Percentiles rank a stretch among this genome's conserved stretches.
Conservation (phyloP, 92 coral and sea anemone genomes). For the Montipora capitata region DNA sequence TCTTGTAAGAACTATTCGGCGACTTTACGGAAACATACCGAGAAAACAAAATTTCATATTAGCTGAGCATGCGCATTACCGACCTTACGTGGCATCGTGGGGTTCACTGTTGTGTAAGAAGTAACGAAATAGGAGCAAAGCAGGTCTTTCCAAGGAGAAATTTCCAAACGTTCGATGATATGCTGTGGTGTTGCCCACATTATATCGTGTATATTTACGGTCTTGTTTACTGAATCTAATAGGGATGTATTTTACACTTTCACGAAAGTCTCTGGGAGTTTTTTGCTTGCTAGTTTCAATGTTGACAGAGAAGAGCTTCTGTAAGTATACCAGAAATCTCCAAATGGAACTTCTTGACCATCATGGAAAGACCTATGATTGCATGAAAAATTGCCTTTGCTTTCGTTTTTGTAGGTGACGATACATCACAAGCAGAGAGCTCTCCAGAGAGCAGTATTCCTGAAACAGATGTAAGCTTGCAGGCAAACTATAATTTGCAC, state of each 20-base stretch:
- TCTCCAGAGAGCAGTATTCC: constrained; percentile 7
- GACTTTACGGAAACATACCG: neutral
- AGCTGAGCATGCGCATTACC: constrained; percentile 29
- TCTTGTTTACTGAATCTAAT: constrained; percentile 19
- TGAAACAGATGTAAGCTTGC: constrained; percentile 7
- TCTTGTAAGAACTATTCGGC: neutral
- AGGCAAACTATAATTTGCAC: too few species aligned
- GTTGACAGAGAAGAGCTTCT: constrained; percentile 33
- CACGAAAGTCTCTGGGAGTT: constrained; percentile 2
- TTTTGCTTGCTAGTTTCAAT: constrained; percentile 28
- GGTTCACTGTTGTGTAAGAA: constrained; percentile 24
- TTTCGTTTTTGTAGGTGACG: constrained; percentile 24
- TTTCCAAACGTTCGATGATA: neutral
- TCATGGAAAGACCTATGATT: too few species aligned
- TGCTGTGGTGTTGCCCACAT: neutral
- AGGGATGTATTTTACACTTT: neutral
- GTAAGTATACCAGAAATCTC: constrained; percentile 18
- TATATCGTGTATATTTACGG: neutral
- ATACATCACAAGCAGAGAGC: neutral
- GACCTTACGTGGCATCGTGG: constrained; percentile 53
- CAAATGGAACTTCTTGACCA: too few species aligned
- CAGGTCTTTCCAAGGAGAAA: constrained; percentile 7
- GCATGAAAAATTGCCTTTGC: too few species aligned
- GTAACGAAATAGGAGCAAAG: constrained; percentile 18
- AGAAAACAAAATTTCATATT: neutral